Evolutionary conservation across 2,113 vertebrate species (phyloP), one percentile per base, ranked within the genome.

Genomic region (Procavia capensis): DNA sequence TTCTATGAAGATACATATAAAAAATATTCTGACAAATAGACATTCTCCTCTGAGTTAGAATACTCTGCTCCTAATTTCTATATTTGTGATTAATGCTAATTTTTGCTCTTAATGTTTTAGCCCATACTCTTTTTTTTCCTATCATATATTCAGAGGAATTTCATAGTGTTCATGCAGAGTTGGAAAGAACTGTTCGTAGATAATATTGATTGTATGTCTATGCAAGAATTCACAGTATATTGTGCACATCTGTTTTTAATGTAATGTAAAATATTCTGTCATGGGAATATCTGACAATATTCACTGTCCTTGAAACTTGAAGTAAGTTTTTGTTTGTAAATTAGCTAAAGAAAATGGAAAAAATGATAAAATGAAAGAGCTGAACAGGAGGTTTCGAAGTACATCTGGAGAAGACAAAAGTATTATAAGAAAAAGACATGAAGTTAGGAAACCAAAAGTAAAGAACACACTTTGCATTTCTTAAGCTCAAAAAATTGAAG

Each of bases 191-290:
- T 54, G 2, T 83, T 57, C 36, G 29, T 86, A 59, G 22, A 2
- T 59, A 47, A 79, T 89, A 83, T 93, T 95, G 11, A n/a, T 59
- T 59, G 22, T 63, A 45, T 68, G 86, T 61, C 17, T 31, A 68
- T 63, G 34, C 20, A 24, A 27, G 85, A 39, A 45, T 27, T 31
- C n/a, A 86, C 27, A 84, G 19, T 90, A 24, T 94, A 88, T 17
- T 74, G 91, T 59, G 84, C 43, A 92, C 75, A 41, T 1, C 13
- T 41, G 70, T 59, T 80, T 74, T 61, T 78, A 59, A 66, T 81
- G 24, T 94, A 97, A 95, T 79, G 27, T 70, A 86, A 95, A 88
- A 63, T 75, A n/a, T 84, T 89, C 41, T 74, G 2, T 89, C 92
- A 79, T 63, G 31, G 9, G 47, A 88, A 63, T 86, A 54, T 94